Conservation (phyloP, 1,140 invertebrate species). For the Brachionus angularis region DNA sequence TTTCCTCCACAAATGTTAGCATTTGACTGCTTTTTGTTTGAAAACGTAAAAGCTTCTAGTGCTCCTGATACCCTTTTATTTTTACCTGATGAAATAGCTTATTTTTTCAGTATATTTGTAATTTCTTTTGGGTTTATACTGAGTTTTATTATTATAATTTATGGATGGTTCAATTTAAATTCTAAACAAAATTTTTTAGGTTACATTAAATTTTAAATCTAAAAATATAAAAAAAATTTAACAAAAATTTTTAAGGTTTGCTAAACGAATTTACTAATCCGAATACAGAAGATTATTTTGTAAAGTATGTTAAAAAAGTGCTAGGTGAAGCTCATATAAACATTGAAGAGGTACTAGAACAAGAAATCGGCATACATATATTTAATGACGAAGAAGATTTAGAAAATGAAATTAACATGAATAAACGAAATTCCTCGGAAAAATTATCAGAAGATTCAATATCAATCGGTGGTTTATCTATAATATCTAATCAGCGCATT, state of each 20-base stretch:
- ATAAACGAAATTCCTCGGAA: neutral
- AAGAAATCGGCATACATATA: neutral
- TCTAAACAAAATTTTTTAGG: neutral
- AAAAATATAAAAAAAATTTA: neutral
- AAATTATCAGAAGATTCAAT: too few relatives aligned
- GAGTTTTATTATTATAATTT: neutral
- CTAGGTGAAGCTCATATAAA: constrained; percentile 4
- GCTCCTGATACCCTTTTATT: neutral
- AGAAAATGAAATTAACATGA: neutral
- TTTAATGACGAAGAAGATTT: neutral
- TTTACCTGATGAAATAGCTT: neutral
- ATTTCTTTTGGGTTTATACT: neutral
- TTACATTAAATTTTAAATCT: neutral
- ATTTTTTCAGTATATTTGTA: neutral
- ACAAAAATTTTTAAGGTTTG: neutral
- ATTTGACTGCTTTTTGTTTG: neutral
- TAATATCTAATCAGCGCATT: neutral
- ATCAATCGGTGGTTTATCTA: too few relatives aligned
- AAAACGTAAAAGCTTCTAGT: neutral
- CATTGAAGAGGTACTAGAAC: neutral
- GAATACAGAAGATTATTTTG: neutral
- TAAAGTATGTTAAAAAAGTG: constrained; percentile 26
- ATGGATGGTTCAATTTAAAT: neutral
- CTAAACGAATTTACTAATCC: neutral
- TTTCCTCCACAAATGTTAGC: neutral